Conservation (phyloP, 2,797 vertebrate genomes). For the Protosalanx chinensis region DNA sequence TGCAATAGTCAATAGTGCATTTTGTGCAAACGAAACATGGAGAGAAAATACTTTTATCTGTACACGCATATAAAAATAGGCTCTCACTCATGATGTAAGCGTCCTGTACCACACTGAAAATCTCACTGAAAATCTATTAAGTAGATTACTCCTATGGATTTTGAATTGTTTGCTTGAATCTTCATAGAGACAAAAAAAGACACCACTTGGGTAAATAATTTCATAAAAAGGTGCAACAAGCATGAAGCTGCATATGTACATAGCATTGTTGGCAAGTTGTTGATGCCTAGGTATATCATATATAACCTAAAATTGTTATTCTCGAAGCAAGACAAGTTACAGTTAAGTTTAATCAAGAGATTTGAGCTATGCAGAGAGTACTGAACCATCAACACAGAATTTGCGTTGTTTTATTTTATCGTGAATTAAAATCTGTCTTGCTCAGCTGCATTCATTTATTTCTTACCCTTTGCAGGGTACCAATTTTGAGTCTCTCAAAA, state of each 20-base stretch:
- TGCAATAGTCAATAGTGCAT: constrained; percentile 61
- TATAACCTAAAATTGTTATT: not conserved
- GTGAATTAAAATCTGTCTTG: not conserved
- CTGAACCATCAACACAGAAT: not conserved
- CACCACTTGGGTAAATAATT: not conserved
- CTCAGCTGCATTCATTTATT: not conserved
- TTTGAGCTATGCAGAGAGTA: not conserved
- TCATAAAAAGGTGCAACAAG: constrained; percentile 11
- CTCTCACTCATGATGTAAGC: constrained; percentile 27
- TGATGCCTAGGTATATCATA: not conserved
- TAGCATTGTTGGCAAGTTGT: not conserved
- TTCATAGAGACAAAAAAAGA: not conserved
- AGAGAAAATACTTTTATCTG: constrained; percentile 8
- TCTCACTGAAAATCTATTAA: not conserved
- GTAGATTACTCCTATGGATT: not conserved
- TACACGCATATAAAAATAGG: constrained; percentile 54
- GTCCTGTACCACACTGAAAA: constrained; percentile 11
- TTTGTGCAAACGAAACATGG: constrained; percentile 25
- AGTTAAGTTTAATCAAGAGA: not conserved
- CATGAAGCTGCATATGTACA: constrained; percentile 12
- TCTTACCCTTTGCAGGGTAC: not conserved
- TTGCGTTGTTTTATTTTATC: not conserved
- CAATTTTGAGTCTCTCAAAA: constrained; percentile 74
- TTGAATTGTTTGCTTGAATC: not conserved
- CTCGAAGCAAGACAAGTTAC: not conserved